phyloP scores from a whole-genome alignment of 2,888 invertebrate genomes.

The Ophioninae sp. region DNA sequence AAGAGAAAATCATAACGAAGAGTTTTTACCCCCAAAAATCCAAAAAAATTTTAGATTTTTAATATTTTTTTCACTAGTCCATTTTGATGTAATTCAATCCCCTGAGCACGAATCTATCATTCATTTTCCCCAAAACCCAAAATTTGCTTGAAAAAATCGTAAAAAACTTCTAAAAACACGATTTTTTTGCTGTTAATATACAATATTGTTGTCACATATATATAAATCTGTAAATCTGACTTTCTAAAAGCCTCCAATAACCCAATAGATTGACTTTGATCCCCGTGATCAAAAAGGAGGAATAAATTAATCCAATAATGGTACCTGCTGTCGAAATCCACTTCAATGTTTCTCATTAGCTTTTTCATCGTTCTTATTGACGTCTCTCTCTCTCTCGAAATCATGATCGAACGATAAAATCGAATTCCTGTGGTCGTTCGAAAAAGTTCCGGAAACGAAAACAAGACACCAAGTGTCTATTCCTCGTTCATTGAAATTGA shows the following conservation, averaged over 20 bases:
- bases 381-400: background rate
- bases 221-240: conserved; percentile 46
- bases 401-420: background rate
- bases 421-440: background rate
- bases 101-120: too few relatives aligned
- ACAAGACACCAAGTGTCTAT: conserved; percentile 4
- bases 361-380: background rate
- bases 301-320: background rate
- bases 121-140: too few relatives aligned
- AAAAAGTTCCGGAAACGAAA: conserved; percentile 43
- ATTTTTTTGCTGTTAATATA: too few relatives aligned
- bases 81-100: too few relatives aligned
- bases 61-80: too few relatives aligned
- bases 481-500: conserved; percentile 69
- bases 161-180: too few relatives aligned
- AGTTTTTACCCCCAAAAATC: too few relatives aligned
- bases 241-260: conserved; percentile 18
- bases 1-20: too few relatives aligned
- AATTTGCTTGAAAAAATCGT: too few relatives aligned
- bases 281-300: conserved; percentile 6
- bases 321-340: background rate
- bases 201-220: too few relatives aligned
- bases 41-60: too few relatives aligned
- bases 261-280: conserved; percentile 24
- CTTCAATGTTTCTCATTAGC: background rate